Conservation (phyloP, 2,113 vertebrate species). For the Heteronetta atricapilla region DNA sequence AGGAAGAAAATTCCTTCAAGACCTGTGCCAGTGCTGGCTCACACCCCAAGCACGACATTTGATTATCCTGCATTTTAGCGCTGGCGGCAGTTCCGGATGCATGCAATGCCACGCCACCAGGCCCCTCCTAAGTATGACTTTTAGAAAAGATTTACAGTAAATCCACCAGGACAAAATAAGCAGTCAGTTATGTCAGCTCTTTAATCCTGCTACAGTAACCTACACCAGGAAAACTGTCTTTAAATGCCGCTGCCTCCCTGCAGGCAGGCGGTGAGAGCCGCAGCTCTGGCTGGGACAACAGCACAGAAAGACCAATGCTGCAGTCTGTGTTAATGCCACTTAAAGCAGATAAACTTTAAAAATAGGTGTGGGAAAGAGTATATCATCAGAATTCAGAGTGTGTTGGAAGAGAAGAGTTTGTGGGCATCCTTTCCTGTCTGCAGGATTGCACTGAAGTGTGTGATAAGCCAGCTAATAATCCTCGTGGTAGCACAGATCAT, state of each 20-base stretch:
- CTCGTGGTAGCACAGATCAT: background rate
- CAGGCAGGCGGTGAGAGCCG: background rate
- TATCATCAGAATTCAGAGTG: background rate
- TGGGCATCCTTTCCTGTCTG: background rate
- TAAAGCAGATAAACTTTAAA: background rate
- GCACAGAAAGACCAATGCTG: background rate
- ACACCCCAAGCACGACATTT: fast-evolving
- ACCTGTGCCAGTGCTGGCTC: background rate
- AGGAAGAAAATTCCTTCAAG: background rate
- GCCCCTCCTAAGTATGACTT: background rate
- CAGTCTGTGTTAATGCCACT: background rate
- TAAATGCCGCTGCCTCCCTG: background rate
- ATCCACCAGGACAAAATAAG: background rate
- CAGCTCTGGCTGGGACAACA: fast-evolving
- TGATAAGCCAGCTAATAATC: conserved; percentile 14
- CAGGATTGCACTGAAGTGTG: background rate
- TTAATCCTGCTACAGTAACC: background rate
- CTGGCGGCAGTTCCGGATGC: background rate
- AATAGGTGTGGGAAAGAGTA: background rate
- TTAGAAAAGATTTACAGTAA: background rate
- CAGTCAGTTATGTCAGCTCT: background rate
- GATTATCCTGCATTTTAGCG: background rate
- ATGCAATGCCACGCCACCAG: background rate
- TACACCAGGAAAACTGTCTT: background rate
- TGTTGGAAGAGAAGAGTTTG: background rate